A percentile compares a stretch with the other conserved stretches of the same genome.
These are phyloP conservation scores for Tromatobia lineatoria DNA, from an alignment of 2,888 invertebrate genomes.

Conservation along the genomic window DNA sequence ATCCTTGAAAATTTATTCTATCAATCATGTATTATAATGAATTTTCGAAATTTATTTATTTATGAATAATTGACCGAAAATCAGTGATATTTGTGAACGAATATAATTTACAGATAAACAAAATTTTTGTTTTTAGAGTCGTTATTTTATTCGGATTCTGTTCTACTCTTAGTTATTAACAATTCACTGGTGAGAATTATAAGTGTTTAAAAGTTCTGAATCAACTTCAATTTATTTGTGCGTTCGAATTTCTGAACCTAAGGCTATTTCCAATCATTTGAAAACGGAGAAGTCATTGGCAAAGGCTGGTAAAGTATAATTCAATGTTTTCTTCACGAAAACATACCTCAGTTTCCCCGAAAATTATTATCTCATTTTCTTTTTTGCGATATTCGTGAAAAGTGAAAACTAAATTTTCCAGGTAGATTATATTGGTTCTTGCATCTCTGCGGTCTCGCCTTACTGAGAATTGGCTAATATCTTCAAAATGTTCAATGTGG, in stretches of 20 bases:
- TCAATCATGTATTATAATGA: no score
- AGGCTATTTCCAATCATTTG: not conserved
- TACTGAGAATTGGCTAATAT: constrained; percentile 9
- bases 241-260: not conserved
- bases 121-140: no score
- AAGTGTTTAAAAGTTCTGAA: no score
- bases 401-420: constrained; percentile 12
- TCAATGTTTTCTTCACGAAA: not conserved
- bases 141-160: no score
- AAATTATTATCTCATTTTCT: constrained; percentile 9
- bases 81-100: no score
- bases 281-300: not conserved
- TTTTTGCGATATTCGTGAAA: not conserved
- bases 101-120: no score
- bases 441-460: not conserved
- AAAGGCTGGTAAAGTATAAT: no score
- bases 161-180: no score
- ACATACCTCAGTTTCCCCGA: not conserved
- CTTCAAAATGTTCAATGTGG: not conserved
- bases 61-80: no score
- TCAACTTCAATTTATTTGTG: not conserved
- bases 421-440: constrained; percentile 6
- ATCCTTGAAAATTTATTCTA: no score
- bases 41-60: no score
- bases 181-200: no score